Evolutionary conservation across 2,113 vertebrate species (phyloP), one percentile per base, ranked within the genome.

Genomic region (Maccullochella peelii): DNA sequence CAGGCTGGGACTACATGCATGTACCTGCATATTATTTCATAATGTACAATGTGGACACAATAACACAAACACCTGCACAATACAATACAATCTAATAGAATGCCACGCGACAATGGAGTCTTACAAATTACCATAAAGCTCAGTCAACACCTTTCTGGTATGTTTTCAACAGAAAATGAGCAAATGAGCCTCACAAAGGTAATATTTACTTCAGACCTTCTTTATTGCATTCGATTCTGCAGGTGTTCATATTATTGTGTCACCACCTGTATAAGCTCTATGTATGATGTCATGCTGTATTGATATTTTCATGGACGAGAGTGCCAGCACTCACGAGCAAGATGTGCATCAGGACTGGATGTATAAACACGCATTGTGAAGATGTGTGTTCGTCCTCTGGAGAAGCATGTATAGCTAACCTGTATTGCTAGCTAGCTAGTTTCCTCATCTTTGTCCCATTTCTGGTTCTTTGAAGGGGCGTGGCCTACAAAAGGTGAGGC

Each of bases 31-130:
- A 59, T 55, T 55, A 27, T 73, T 54, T 40, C 7, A 59, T 42
- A 50, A 73, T 33, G 42, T n/a, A 9, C 14, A 38, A 5, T 16
- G 9, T 18, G 73, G 14, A 66, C n/a, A 44, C 8, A 40, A 55
- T 44, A 27, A 54, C 77, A 68, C n/a, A 61, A 44, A 52, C 25
- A 40, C 40, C 25, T 79, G 23, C n/a, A 30, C 38, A 21, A 62
- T 49, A 21, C 8, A 61, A 63, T 1, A 0, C 21, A 52, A n/a
- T 58, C 18, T 52, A 23, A 59, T 25, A 6, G 6, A 57, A 23
- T 4, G 11, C 12, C 33, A 33, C 5, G 1, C 25, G 23, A n/a
- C 61, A 70, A 54, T 10, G 47, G 42, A 68, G 23, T 16, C 27
- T 70, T 11, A 25, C 15, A 52, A 42, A 59, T 69, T n/a, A 21